Evolutionary conservation across 2,888 invertebrate species (phyloP).

Genomic region (Dasypolia templi): DNA sequence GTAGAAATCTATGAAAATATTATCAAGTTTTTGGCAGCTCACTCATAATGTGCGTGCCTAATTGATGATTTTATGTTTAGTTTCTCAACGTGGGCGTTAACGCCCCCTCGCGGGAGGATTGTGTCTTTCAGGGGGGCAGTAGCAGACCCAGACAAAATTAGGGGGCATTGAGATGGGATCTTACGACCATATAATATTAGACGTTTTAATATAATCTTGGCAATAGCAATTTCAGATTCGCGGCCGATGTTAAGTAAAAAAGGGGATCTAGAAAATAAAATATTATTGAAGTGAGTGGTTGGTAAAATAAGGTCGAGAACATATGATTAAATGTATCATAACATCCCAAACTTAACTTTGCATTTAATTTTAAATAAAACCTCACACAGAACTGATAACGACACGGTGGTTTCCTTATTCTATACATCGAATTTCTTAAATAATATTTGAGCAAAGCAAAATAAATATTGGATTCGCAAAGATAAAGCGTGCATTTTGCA

Average conservation of each 20-base stretch:
- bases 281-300: no score
- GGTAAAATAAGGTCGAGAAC: no score
- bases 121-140: no score
- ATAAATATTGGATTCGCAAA: constrained; percentile 29
- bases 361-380: constrained; percentile 14
- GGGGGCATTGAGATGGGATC: no score
- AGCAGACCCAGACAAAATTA: no score
- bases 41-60: neutral
- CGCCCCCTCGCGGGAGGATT: no score
- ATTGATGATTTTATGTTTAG: constrained; percentile 6
- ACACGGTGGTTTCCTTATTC: neutral
- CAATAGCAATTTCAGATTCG: no score
- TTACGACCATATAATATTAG: no score
- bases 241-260: no score
- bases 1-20: neutral
- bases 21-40: neutral
- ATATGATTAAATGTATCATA: neutral
- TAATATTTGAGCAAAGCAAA: constrained; percentile 32
- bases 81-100: no score
- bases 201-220: no score
- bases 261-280: no score
- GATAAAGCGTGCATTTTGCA: constrained; percentile 40
- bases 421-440: constrained; percentile 19
- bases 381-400: constrained; percentile 8
- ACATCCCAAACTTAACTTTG: constrained; percentile 6